phyloP scores from a whole-genome alignment of 2,797 vertebrate species.

The Onychomys torridus region DNA sequence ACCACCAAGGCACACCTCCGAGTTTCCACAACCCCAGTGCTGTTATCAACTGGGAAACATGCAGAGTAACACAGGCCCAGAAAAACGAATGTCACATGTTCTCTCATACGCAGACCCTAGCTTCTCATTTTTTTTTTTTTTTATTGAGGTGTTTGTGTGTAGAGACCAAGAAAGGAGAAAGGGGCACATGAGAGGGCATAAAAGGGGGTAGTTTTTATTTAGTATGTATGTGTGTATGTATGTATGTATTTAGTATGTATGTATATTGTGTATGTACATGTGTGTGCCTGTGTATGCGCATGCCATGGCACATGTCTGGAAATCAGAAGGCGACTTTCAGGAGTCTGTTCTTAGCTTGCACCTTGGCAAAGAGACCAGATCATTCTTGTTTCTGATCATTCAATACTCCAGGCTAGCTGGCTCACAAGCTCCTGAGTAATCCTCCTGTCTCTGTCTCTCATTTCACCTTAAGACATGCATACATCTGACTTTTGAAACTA shows the following conservation, averaged over 20 bases:
- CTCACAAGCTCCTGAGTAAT: background rate
- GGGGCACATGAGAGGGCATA: background rate
- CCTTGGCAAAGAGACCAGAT: background rate
- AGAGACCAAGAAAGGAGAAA: background rate
- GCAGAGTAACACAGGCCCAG: background rate
- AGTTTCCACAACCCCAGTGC: background rate
- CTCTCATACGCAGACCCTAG: background rate
- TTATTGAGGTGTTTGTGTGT: background rate
- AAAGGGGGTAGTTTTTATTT: background rate
- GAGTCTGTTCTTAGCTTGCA: background rate
- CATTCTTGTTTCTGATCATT: background rate
- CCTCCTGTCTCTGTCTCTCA: background rate
- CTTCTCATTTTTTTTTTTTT: background rate
- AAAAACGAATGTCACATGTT: background rate
- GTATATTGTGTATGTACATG: too few species aligned
- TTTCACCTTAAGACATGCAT: background rate
- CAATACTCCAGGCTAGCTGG: background rate
- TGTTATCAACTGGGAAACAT: background rate
- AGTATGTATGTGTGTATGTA: background rate
- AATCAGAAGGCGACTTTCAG: background rate
- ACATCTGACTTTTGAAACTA: background rate
- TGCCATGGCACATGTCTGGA: background rate
- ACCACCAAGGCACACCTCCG: background rate
- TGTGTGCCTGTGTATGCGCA: accelerated
- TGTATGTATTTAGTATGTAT: background rate